Base-by-base conservation (phyloP, 2,113 vertebrate genomes). In the Alethe diademata region DNA sequence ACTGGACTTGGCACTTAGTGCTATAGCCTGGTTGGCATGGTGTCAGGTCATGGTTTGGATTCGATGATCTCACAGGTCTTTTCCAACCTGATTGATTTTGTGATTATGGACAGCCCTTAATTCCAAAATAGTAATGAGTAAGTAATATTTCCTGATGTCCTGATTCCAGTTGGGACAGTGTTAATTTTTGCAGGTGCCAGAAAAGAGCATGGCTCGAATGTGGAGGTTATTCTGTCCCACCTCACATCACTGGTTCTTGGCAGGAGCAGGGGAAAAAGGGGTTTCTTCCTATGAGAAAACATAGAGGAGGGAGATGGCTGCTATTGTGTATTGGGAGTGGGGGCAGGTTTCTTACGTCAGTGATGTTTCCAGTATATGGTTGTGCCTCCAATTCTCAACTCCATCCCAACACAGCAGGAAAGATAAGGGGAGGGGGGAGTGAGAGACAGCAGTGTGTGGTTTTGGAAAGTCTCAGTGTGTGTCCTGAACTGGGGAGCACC, bases 291-390 rank as follows among this genome's bases (percentile, higher is more conserved):
- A 5, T 36, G 36, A 51, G 36, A 33, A 50, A 50, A 51, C 11
- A 4, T 4, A 11, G 51, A 50, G 31, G 31, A 66, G 26, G 45
- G 18, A 43, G 22, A 26, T 0, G 4, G 10, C 33, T 36, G 9
- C 3, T 69, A 9, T 2, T 60, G 45, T 60, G 12, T 33, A 7
- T 12, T 67, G 36, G 26, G 11, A 25, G 4, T 0, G 1, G 14
- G 33, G 38, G 4, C 11, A 36, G 26, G 17, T 58, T 58, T 76
- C 36, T 57, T 73, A 9, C 2, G 33, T 38, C 33, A 1, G 1
- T 45, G 14, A n/a, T 53, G 14, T 31, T 40, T 35, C 19, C 40
- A 35, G 9, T 61, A 12, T 47, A 19, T 74, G 47, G 14, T 65
- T 43, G 53, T 75, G 29, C 24, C 29, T 75, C 38, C 25, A 54